These are phyloP conservation scores for Phataginus tricuspis DNA, from an alignment of 2,797 vertebrate species.

Conservation along the genomic window DNA sequence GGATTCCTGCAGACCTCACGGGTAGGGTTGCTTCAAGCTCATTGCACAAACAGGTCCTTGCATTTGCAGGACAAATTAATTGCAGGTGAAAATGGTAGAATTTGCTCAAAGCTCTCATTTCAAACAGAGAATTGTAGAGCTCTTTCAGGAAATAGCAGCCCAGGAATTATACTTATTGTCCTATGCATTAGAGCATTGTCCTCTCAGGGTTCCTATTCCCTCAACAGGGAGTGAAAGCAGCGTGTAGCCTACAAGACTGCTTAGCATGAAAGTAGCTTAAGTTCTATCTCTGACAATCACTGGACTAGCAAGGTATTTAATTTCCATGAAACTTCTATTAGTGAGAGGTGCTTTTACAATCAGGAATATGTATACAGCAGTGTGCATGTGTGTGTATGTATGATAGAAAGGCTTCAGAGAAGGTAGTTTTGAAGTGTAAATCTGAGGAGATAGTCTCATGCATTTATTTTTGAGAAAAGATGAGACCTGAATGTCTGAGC, in stretches of 20 bases:
- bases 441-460: not conserved
- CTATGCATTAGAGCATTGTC: not conserved
- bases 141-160: not conserved
- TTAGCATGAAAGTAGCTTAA: not conserved
- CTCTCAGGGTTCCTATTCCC: not conserved
- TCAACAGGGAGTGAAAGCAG: not conserved
- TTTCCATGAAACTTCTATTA: conserved; percentile 20
- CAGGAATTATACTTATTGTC: not conserved
- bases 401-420: not conserved
- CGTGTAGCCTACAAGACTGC: not conserved
- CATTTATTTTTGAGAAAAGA: not conserved
- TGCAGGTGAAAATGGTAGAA: not conserved
- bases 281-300: not conserved
- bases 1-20: not conserved
- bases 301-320: not conserved
- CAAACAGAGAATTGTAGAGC: not conserved
- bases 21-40: not conserved
- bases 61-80: not conserved
- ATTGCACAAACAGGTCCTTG: not conserved
- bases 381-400: not conserved
- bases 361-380: not conserved
- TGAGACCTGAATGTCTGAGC: not conserved
- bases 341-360: not conserved
- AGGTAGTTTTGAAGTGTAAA: not conserved
- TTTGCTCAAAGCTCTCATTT: not conserved